Conservation (phyloP, 2,113 vertebrate species). For the Panurus biarmicus region DNA sequence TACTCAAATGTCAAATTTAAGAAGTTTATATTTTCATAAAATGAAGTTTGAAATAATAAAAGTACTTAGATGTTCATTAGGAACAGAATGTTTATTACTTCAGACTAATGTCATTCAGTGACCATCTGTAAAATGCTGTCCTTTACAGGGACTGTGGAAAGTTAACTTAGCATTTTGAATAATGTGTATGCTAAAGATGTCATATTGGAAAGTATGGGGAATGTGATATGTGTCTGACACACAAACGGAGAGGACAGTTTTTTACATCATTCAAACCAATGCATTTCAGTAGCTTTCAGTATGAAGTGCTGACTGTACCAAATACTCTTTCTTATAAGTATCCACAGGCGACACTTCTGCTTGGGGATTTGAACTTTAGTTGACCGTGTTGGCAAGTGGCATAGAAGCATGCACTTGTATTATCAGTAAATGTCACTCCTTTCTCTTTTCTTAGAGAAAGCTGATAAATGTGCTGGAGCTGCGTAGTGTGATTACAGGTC, state of each 20-base stretch:
- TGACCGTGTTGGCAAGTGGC: neutral
- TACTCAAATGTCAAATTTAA: neutral
- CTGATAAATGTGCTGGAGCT: neutral
- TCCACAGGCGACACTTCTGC: neutral
- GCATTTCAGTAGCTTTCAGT: neutral
- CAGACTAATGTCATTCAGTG: neutral
- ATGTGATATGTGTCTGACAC: neutral
- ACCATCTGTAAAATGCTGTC: neutral
- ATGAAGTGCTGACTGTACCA: neutral
- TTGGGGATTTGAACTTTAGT: neutral
- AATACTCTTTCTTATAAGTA: neutral
- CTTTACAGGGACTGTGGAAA: neutral
- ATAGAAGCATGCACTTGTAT: neutral
- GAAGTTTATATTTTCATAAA: neutral
- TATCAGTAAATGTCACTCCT: slow-evolving; percentile 21
- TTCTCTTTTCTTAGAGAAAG: slow-evolving; percentile 18
- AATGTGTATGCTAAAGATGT: neutral
- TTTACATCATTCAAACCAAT: neutral
- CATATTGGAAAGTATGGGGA: neutral
- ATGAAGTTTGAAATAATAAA: neutral
- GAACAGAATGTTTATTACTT: neutral
- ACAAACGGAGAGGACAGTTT: neutral
- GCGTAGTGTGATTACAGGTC: neutral
- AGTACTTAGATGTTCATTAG: fast-evolving
- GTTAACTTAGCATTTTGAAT: neutral